phyloP scores from a whole-genome alignment of 2,888 invertebrate genomes.

The Deroplatys truncata region DNA sequence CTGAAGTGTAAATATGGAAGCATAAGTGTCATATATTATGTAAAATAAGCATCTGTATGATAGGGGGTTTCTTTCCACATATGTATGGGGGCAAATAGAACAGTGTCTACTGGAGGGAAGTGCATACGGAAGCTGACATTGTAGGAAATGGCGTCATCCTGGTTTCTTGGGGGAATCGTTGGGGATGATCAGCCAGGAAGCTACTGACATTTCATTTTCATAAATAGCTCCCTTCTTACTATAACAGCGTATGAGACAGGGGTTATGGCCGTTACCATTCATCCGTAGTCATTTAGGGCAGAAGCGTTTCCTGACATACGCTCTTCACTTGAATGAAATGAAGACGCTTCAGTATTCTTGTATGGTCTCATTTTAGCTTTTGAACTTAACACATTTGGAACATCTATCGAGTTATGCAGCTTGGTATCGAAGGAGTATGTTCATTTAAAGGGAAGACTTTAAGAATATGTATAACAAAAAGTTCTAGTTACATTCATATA shows the following conservation, averaged over 20 bases:
- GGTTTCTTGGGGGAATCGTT: neutral
- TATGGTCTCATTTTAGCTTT: neutral
- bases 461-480: no score
- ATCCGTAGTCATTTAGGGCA: neutral
- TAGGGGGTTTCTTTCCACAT: no score
- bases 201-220: neutral
- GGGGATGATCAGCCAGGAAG: neutral
- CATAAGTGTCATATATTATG: neutral
- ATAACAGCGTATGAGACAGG: neutral
- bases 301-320: neutral
- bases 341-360: neutral
- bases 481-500: no score
- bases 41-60: no score
- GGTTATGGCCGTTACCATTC: neutral
- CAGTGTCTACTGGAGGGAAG: neutral
- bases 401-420: no score
- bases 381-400: no score
- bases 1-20: no score
- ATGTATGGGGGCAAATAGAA: neutral
- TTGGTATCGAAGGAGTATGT: no score
- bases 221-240: neutral
- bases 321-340: neutral
- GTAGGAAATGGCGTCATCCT: neutral
- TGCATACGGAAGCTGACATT: neutral
- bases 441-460: no score